phyloP scores from a whole-genome alignment of 2,113 vertebrate genomes.

The Prinia subflava region DNA sequence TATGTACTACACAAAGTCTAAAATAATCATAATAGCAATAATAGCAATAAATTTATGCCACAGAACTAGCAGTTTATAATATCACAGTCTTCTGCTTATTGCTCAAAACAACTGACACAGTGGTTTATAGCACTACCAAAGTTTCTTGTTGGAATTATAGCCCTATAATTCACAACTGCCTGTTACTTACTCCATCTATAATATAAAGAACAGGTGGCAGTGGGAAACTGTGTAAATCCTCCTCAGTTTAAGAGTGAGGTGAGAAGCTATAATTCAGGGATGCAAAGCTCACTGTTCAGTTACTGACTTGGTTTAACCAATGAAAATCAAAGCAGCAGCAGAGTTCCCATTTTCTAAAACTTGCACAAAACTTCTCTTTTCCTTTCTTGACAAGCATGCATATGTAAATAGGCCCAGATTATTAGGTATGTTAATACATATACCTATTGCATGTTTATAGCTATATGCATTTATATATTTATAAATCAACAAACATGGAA shows the following conservation, averaged over 20 bases:
- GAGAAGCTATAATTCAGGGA: background rate
- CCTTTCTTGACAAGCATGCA: background rate
- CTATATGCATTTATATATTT: background rate
- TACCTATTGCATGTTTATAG: background rate
- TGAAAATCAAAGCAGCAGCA: background rate
- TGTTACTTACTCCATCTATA: constrained; percentile 21
- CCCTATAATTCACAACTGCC: constrained; percentile 46
- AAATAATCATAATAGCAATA: background rate
- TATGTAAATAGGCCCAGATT: background rate
- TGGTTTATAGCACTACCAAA: constrained; percentile 8
- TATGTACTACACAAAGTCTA: background rate
- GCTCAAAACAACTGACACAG: background rate
- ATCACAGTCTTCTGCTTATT: background rate
- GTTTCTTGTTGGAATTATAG: constrained; percentile 15
- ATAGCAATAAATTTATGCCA: background rate
- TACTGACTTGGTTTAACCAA: background rate
- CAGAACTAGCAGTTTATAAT: background rate
- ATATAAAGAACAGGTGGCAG: constrained; percentile 41
- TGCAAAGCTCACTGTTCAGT: background rate
- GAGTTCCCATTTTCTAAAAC: background rate
- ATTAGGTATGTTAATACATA: background rate
- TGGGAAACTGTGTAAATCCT: constrained; percentile 28
- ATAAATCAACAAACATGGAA: background rate
- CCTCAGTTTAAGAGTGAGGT: background rate
- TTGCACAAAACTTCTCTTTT: background rate